Conservation (phyloP, 1,140 invertebrate genomes). For the Leucophenga varia region DNA sequence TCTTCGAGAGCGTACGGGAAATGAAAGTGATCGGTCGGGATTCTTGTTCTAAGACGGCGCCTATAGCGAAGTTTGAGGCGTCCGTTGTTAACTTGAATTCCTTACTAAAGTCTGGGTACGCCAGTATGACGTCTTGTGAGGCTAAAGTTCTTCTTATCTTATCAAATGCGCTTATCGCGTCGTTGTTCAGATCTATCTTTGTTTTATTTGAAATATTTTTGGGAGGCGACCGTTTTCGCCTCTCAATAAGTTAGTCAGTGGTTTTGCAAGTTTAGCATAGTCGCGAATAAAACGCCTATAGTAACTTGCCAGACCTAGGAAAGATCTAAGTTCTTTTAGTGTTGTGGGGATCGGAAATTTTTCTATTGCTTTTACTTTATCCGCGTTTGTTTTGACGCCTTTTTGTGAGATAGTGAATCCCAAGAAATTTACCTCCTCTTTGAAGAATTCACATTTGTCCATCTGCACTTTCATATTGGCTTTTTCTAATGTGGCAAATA, state of each 20-base stretch:
- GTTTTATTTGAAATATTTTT: constrained; percentile 9
- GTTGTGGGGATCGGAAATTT: constrained; percentile 12
- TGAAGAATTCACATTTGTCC: constrained; percentile 55
- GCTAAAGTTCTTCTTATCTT: constrained; percentile 11
- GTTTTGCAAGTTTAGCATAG: constrained; percentile 40
- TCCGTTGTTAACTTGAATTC: constrained; percentile 40
- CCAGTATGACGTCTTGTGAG: constrained; percentile 26
- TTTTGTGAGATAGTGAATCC: constrained; percentile 18
- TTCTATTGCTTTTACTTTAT: constrained; percentile 12
- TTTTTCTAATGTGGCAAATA: constrained; percentile 26
- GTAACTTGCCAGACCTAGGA: constrained; percentile 32
- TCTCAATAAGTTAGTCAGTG: constrained; percentile 24
- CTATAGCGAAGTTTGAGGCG: constrained; percentile 36
- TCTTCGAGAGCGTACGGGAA: constrained; percentile 29
- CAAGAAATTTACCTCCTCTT: constrained; percentile 22
- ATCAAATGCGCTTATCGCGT: constrained; percentile 9
- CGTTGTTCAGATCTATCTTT: not conserved
- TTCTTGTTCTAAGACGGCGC: constrained; percentile 21
- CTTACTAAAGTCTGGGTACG: constrained; percentile 42
- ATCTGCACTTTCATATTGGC: constrained; percentile 58
- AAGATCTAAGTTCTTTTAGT: constrained; percentile 10
- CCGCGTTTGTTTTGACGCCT: constrained; percentile 18
- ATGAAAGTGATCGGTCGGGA: constrained; percentile 46
- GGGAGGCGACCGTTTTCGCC: constrained; percentile 5
- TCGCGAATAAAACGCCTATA: constrained; percentile 46